These are phyloP conservation scores for Drosophila grimshawi DNA, from an alignment of 1,140 invertebrate genomes.

Conservation along the genomic window DNA sequence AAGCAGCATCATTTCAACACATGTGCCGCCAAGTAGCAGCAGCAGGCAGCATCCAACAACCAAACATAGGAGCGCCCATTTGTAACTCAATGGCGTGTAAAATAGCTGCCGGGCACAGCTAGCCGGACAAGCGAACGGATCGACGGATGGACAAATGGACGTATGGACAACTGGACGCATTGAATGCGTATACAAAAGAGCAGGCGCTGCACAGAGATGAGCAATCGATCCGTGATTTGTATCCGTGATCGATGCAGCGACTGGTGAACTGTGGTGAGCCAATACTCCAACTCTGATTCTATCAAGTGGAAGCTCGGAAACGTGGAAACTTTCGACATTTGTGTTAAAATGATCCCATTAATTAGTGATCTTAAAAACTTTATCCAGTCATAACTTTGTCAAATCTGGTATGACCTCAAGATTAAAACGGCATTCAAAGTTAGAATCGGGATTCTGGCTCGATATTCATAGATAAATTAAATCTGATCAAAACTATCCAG, in stretches of 20 bases:
- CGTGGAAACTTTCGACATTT: too few species aligned
- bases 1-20: constrained; percentile 42
- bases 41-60: constrained; percentile 29
- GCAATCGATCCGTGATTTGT: constrained; percentile 7
- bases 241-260: not conserved
- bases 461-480: too few species aligned
- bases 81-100: constrained; percentile 79
- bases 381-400: too few species aligned
- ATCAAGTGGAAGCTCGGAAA: too few species aligned
- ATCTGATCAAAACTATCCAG: too few species aligned
- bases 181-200: constrained; percentile 29
- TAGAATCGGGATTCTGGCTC: too few species aligned
- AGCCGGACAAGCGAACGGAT: constrained; percentile 36
- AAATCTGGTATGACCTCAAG: too few species aligned
- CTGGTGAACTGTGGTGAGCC: not conserved
- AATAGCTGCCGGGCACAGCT: constrained; percentile 73
- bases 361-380: too few species aligned
- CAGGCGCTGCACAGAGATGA: constrained; percentile 56
- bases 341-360: too few species aligned
- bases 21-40: constrained; percentile 48
- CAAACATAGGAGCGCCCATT: constrained; percentile 49
- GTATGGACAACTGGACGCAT: not conserved
- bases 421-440: too few species aligned
- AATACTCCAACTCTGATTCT: too few species aligned
- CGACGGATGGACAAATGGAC: constrained; percentile 4